Conservation (phyloP, 2,113 vertebrate species). For the Bubalus kerabau region DNA sequence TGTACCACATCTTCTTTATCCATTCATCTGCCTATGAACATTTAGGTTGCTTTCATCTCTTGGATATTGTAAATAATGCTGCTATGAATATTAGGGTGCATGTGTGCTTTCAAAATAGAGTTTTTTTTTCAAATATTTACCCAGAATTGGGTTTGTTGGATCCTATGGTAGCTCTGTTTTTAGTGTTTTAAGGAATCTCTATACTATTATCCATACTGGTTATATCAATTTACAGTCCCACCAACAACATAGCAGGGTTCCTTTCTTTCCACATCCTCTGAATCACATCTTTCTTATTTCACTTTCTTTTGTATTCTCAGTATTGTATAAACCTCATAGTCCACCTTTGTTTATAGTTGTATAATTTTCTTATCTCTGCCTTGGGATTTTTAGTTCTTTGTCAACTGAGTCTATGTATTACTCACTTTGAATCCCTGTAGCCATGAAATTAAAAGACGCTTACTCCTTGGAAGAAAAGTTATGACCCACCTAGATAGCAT, state of each 20-base stretch:
- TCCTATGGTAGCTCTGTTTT: not conserved
- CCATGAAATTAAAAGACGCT: too few species aligned
- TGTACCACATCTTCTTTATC: not conserved
- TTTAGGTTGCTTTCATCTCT: not conserved
- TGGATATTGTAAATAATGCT: not conserved
- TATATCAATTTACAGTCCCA: not conserved
- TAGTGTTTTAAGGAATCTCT: not conserved
- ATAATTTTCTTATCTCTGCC: not conserved
- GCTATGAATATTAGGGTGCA: not conserved
- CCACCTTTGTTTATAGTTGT: not conserved
- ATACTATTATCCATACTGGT: not conserved
- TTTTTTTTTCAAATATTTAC: not conserved
- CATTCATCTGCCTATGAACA: not conserved
- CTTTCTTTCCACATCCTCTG: not conserved
- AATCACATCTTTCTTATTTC: not conserved
- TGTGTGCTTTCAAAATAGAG: not conserved
- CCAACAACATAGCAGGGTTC: not conserved
- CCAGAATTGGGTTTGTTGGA: not conserved
- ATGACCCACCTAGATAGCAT: too few species aligned
- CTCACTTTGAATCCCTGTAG: not conserved
- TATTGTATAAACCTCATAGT: not conserved
- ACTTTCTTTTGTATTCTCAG: not conserved
- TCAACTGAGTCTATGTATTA: not conserved
- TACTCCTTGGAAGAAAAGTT: too few species aligned
- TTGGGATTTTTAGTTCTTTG: not conserved